Evolutionary conservation across 2,888 invertebrate species (phyloP).

Genomic region (Venustoraphidia nigricollis): DNA sequence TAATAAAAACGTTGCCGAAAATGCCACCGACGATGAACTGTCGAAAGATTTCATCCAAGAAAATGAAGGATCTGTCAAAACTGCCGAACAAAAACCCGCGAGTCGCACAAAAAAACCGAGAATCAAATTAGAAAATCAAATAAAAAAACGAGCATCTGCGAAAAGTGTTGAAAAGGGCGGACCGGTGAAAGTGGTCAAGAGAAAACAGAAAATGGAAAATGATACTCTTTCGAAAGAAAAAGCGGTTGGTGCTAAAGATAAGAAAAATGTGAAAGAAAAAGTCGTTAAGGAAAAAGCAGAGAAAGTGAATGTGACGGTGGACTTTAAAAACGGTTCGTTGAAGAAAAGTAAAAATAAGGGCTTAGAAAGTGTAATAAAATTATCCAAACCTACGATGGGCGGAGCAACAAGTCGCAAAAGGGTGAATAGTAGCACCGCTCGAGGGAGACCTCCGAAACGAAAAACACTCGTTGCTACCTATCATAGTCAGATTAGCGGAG

Average conservation of each 20-base stretch:
- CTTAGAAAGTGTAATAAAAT: not conserved
- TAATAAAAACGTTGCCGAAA: not conserved
- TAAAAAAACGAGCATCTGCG: not conserved
- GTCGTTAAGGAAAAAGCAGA: not conserved
- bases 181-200: not conserved
- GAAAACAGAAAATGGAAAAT: not conserved
- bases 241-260: not conserved
- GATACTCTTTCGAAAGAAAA: not conserved
- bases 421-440: constrained; percentile 16
- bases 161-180: not conserved
- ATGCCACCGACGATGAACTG: not conserved
- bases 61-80: not conserved
- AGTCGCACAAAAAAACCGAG: not conserved
- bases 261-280: not conserved
- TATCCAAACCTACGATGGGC: not conserved
- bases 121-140: not conserved
- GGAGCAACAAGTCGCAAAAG: not conserved
- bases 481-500: constrained; percentile 44
- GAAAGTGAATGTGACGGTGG: not conserved
- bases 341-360: constrained; percentile 8
- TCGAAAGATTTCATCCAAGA: not conserved
- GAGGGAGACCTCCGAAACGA: constrained; percentile 29
- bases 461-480: constrained; percentile 34
- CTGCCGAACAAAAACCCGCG: not conserved
- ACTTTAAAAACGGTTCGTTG: constrained; percentile 9